Conservation (phyloP, 2,113 vertebrate species). For the Siniperca chuatsi region DNA sequence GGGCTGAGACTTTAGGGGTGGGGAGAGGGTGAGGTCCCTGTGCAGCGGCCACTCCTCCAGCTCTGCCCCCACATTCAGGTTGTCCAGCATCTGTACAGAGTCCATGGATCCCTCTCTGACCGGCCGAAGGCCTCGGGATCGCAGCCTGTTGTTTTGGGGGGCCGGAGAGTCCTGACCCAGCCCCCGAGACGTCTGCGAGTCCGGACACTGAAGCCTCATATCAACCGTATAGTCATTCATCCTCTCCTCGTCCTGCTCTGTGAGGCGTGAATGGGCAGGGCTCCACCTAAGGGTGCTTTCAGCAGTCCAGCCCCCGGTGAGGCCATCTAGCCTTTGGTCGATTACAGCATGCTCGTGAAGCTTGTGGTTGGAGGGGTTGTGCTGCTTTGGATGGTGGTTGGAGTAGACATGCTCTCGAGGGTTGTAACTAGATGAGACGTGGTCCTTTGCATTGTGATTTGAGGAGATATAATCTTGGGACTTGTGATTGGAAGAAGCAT, state of each 20-base stretch:
- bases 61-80: conserved; percentile 93
- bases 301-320: conserved; percentile 89
- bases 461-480: conserved; percentile 80
- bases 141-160: conserved; percentile 89
- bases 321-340: conserved; percentile 88
- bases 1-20: conserved; percentile 93
- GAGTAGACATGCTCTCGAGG: conserved; percentile 83
- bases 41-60: conserved; percentile 93
- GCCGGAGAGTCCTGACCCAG: conserved; percentile 75
- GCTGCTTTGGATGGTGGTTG: conserved; percentile 82
- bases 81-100: conserved; percentile 97
- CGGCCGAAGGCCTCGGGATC: conserved; percentile 89
- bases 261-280: conserved; percentile 89
- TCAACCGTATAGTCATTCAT: conserved; percentile 94
- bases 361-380: conserved; percentile 82
- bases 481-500: conserved; percentile 85
- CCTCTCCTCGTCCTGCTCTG: conserved; percentile 91
- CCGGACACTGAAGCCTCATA: conserved; percentile 90
- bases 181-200: conserved; percentile 74
- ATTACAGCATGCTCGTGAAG: conserved; percentile 75
- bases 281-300: conserved; percentile 90
- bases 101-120: conserved; percentile 88
- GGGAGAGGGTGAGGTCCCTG: conserved; percentile 96
- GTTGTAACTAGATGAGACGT: conserved; percentile 75
- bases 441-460: conserved; percentile 83